Conservation (phyloP, 2,797 vertebrate genomes). For the Hafferia zeledoni region DNA sequence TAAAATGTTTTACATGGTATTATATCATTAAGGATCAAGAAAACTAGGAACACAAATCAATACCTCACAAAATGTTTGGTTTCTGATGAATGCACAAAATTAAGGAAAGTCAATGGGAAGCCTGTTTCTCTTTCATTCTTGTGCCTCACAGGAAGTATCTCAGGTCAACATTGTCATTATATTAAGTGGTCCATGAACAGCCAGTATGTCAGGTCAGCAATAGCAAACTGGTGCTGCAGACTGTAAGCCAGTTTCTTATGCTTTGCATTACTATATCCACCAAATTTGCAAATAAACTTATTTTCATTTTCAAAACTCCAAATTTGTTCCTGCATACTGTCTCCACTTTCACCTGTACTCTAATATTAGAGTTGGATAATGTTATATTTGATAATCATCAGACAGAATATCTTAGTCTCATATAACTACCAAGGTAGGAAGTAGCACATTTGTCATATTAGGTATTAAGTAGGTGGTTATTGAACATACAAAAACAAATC, state of each 20-base stretch:
- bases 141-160: neutral
- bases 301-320: neutral
- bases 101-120: neutral
- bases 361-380: neutral
- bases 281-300: neutral
- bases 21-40: slow-evolving; percentile 17
- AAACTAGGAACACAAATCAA: slow-evolving; percentile 1
- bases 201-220: neutral
- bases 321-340: neutral
- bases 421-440: neutral
- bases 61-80: neutral
- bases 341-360: neutral
- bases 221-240: neutral
- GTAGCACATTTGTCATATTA: neutral
- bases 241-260: neutral
- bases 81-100: neutral
- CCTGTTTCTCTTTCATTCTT: neutral
- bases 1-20: slow-evolving; percentile 31
- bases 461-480: neutral
- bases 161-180: neutral
- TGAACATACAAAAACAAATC: neutral
- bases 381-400: neutral
- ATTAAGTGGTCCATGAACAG: neutral
- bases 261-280: neutral
- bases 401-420: neutral